A percentile compares a stretch with the other conserved stretches of the same genome.
Evolutionary conservation across 2,797 vertebrate species (phyloP).

Genomic region (Cuniculus paca): DNA sequence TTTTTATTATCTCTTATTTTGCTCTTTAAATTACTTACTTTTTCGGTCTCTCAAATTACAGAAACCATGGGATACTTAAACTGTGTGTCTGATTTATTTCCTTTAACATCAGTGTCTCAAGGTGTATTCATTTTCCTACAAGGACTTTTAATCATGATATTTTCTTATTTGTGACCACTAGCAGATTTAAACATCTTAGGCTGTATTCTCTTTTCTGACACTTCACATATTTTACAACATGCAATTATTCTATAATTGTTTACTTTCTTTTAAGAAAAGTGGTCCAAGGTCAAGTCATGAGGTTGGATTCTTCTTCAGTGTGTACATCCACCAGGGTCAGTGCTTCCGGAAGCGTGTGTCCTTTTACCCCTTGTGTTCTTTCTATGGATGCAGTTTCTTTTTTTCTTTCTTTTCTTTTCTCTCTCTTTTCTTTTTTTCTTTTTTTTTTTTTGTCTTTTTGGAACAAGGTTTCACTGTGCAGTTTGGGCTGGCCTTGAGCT

Average conservation of each 20-base stretch:
- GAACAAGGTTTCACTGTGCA: not conserved
- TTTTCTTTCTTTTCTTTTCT: too few relatives aligned
- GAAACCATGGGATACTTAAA: not conserved
- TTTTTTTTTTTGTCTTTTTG: not conserved
- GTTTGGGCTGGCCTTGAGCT: not conserved
- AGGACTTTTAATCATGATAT: not conserved
- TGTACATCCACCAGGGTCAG: not conserved
- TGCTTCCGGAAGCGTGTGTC: not conserved
- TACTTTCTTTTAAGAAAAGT: not conserved
- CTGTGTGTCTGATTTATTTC: not conserved
- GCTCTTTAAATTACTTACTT: not conserved
- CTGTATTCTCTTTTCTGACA: slow-evolving; percentile 5
- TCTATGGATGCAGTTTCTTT: not conserved
- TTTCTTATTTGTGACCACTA: slow-evolving; percentile 54
- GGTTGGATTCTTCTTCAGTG: not conserved
- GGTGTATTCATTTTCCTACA: not conserved
- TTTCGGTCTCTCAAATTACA: not conserved
- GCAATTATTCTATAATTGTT: not conserved
- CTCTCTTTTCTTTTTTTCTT: too few relatives aligned
- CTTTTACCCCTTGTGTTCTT: not conserved
- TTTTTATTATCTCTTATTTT: not conserved
- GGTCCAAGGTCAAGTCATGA: not conserved
- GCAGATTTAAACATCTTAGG: not conserved
- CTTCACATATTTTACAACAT: not conserved
- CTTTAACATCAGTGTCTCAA: not conserved